Base-by-base conservation (phyloP, 2,113 vertebrate genomes). In the Entelurus aequoreus region DNA sequence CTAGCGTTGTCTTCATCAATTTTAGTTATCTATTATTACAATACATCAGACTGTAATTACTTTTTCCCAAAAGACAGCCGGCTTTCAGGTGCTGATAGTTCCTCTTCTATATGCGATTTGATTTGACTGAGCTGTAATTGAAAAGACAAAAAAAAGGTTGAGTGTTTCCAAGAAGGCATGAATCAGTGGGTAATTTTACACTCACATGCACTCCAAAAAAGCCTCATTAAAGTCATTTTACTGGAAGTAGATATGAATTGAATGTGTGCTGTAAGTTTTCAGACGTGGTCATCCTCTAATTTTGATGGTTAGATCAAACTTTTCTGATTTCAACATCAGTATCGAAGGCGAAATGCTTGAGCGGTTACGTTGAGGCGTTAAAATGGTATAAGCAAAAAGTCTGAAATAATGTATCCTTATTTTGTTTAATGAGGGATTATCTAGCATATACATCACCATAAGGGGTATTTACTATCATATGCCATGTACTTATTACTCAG, bases 131-230 rank as follows among this genome's bases (percentile, higher is more conserved):
- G 75, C 74, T 79, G 77, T 85, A 82, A 84, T 85, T 84, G 79
- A 87, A 46, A 46, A 46, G 28, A 28, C 2, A 28, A 28, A 28
- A 82, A 71, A 74, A 71, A 69, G 63, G 70, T 80, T 80, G 73
- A 54, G 48, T 74, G 69, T 79, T 71, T 80, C 81, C 81, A 72
- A 42, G 64, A 71, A 77, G 80, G 74, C 78, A 79, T 77, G 62
- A 75, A 71, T 65, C 61, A 52, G 46, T 68, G 74, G 78, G 80
- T 75, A 80, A 80, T 84, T 83, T 86, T 74, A 76, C 77, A 81
- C 78, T 74, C 66, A 50, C 69, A 74, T 69, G 72, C 68, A 69
- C 73, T 69, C 63, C 61, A 54, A 72, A 79, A 81, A 75, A 12
- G 42, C 40, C 65, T 62, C 67, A 73, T 76, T 75, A 76, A 75